Percentiles rank a stretch among this genome's conserved stretches.
Conservation (phyloP, 1,140 invertebrate species). For the Nasonia longicornis region DNA sequence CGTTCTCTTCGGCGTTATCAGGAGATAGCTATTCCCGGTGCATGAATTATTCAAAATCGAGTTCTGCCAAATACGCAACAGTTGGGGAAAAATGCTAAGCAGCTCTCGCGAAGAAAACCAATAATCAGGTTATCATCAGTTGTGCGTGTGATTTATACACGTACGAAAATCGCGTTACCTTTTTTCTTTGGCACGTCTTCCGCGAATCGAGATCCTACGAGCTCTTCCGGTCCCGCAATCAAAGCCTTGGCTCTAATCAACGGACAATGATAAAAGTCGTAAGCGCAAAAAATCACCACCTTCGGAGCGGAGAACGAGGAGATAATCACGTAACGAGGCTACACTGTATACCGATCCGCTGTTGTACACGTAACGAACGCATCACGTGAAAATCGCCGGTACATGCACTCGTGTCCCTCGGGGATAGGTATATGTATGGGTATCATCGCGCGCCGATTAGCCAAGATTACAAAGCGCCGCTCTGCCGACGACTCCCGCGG, state of each 20-base stretch:
- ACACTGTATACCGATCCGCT: background rate
- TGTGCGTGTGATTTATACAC: no score
- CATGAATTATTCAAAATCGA: background rate
- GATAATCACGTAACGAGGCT: background rate
- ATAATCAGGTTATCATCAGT: no score
- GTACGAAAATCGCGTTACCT: no score
- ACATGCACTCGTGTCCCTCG: background rate
- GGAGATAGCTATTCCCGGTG: no score
- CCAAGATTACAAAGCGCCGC: background rate
- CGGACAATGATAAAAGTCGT: background rate
- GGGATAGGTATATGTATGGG: background rate
- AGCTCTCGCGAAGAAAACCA: background rate
- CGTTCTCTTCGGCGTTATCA: no score
- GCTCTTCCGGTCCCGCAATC: no score
- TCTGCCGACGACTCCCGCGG: background rate
- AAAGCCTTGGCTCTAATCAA: no score
- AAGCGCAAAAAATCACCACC: background rate
- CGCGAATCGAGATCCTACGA: no score
- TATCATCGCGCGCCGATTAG: background rate
- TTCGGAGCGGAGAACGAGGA: background rate
- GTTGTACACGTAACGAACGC: background rate
- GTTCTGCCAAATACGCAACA: background rate
- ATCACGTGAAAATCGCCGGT: background rate
- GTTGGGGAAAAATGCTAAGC: background rate
- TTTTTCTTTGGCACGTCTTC: no score